Base-by-base conservation (phyloP, 2,888 invertebrate genomes). In the Folsomia candida region DNA sequence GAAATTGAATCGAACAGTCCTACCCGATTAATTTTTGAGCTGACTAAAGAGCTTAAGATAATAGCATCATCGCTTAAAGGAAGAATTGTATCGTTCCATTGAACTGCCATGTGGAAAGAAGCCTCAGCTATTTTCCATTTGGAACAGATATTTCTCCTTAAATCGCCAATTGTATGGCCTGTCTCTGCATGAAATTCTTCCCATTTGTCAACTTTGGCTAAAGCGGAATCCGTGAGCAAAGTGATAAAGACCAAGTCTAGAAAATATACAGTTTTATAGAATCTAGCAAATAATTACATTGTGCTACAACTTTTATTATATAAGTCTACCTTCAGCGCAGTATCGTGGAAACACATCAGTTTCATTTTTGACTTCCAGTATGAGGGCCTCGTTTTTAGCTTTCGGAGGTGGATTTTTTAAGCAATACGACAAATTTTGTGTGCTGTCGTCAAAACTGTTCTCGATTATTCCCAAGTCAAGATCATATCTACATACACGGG, bases 401-500 rank as follows among this genome's bases (percentile, higher is more conserved):
- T 85, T 83, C 65, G 82, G 81, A 72, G 85, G 84, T 78, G 81
- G 83, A 22, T 69, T 61, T 28, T 71, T 72, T 3, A 76, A 25
- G 0, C 65, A 71, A 6, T 69, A 26, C 3, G 70, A 81, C 71
- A 86, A 83, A 0, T 82, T 72, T 60, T 86, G 84, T 2, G 87
- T 83, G 57, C 88, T 87, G 1, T 85, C 86, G 73, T 90, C 89
- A 80, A 89, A 89, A 69, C 89, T 90, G 73, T 87, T 86, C 74
- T 89, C 87, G 27, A 92, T 87, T 11, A 87, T 85, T 74, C 89
- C 89, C 71, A 85, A 85, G 60, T 84, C 83, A 68, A 86, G 86
- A 80, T 91, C 88, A 80, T 89, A 92, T 68, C 86, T 87, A 24
- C 92, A 91, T 27, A 93, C 84, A 3, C 92, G 87, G 80, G 75